These are phyloP conservation scores for Ceratina calcarata DNA, from an alignment of 1,140 invertebrate species.

Conservation along the genomic window DNA sequence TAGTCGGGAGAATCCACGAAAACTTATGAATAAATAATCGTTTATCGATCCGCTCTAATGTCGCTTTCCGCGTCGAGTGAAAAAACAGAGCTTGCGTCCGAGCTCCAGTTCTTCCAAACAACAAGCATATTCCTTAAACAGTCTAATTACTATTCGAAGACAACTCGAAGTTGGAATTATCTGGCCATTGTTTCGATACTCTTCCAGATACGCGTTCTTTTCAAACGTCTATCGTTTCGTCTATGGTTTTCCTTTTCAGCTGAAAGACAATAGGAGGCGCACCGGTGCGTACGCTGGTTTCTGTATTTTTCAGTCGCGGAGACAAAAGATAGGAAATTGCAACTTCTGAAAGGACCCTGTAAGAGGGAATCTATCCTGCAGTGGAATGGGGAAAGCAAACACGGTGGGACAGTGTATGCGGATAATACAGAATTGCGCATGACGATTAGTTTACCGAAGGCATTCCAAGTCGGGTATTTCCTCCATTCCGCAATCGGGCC, in stretches of 20 bases:
- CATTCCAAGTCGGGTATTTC: conserved; percentile 15
- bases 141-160: too few species aligned
- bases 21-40: conserved; percentile 17
- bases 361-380: not conserved
- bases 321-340: not conserved
- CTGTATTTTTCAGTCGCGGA: too few species aligned
- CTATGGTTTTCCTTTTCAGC: too few species aligned
- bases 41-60: not conserved
- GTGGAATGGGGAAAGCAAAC: not conserved
- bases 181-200: too few species aligned
- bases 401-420: not conserved
- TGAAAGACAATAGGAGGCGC: too few species aligned
- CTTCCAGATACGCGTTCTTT: too few species aligned
- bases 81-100: not conserved
- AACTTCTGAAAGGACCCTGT: not conserved
- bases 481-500: conserved; percentile 29
- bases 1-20: not conserved
- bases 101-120: too few species aligned
- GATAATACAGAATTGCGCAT: conserved; percentile 42
- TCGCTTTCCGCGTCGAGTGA: not conserved
- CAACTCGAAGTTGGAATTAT: too few species aligned
- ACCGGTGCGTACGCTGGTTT: too few species aligned
- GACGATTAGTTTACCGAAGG: conserved; percentile 55
- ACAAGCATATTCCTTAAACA: too few species aligned
- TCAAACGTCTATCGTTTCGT: too few species aligned